Base-by-base conservation (phyloP, 2,797 vertebrate species). In the Pyrrhura leucotis region DNA sequence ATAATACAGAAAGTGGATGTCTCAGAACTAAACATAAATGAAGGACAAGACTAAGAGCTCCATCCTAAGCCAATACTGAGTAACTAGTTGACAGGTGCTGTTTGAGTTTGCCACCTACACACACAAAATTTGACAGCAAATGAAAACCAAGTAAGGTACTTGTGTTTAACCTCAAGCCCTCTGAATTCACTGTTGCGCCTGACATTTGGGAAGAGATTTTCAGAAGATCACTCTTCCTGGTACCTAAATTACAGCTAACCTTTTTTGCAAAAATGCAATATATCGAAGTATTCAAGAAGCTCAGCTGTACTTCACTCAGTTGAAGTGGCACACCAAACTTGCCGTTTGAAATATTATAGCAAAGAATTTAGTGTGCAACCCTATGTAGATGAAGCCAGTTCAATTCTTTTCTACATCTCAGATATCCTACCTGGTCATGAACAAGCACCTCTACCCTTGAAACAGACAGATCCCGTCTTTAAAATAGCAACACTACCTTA, bases 121-220 rank as follows among this genome's bases (percentile, higher is more conserved):
- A 83, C 39, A 76, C 11, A 82, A 7, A 91, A 86, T 76, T 25
- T 94, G 62, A 90, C 81, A 84, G 87, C 3, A 7, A 48, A 86
- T 67, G 76, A 79, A 88, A 88, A 73, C 66, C 42, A 80, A 92
- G 53, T 61, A 65, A 51, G 22, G 56, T 78, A 67, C 68, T 91
- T 85, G 50, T 75, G 39, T 86, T 89, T 81, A 90, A 96, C 89
- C 91, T 88, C 82, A 63, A 86, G 61, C 45, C 78, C 88, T 87
- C 69, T 14, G 2, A 91, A 94, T 92, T 93, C 73, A 73, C 79
- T 84, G 51, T 48, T 77, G 73, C 37, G 54, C 63, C 82, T 96
- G 82, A 91, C 76, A 83, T 95, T 94, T 93, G 76, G 79, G 72
- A 93, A 83, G 72, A 93, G n/a, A 91, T 95, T 94, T 80, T 58